Evolutionary conservation across 2,888 invertebrate genomes (phyloP).

Genomic region (Microdon myrmicae): DNA sequence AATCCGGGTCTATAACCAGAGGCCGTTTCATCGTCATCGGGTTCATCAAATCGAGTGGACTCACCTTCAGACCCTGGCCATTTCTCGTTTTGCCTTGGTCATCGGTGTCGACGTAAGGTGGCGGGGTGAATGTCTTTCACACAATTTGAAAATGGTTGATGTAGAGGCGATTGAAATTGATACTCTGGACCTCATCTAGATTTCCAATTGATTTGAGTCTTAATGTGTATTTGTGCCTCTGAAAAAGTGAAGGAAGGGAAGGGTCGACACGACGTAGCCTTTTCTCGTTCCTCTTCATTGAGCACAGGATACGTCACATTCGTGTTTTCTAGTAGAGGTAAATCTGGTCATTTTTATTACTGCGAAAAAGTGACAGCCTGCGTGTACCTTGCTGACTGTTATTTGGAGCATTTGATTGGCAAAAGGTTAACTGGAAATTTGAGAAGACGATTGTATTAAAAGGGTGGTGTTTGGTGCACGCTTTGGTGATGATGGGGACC

Average conservation of each 20-base stretch:
- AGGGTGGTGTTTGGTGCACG: slow-evolving; percentile 33
- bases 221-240: slow-evolving; percentile 10
- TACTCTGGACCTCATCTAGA: slow-evolving; percentile 24
- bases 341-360: slow-evolving; percentile 42
- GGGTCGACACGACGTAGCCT: slow-evolving; percentile 23
- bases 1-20: slow-evolving; percentile 33
- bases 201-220: slow-evolving; percentile 31
- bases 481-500: too few species aligned
- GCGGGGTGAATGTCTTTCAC: slow-evolving; percentile 3
- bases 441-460: slow-evolving; percentile 44
- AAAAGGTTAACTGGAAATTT: slow-evolving; percentile 54
- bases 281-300: slow-evolving; percentile 22
- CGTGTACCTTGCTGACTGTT: slow-evolving; percentile 27
- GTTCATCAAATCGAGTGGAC: slow-evolving; percentile 6
- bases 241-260: slow-evolving; percentile 16
- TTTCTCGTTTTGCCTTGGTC: slow-evolving; percentile 13
- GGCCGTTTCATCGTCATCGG: slow-evolving; percentile 31
- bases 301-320: slow-evolving; percentile 18
- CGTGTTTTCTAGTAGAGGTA: slow-evolving; percentile 1
- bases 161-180: slow-evolving; percentile 47
- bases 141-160: slow-evolving; percentile 32
- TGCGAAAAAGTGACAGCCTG: slow-evolving; percentile 40
- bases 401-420: slow-evolving; percentile 53
- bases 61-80: slow-evolving; percentile 14
- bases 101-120: slow-evolving; percentile 5